Conservation (phyloP, 2,113 vertebrate genomes). For the Plectropomus leopardus region DNA sequence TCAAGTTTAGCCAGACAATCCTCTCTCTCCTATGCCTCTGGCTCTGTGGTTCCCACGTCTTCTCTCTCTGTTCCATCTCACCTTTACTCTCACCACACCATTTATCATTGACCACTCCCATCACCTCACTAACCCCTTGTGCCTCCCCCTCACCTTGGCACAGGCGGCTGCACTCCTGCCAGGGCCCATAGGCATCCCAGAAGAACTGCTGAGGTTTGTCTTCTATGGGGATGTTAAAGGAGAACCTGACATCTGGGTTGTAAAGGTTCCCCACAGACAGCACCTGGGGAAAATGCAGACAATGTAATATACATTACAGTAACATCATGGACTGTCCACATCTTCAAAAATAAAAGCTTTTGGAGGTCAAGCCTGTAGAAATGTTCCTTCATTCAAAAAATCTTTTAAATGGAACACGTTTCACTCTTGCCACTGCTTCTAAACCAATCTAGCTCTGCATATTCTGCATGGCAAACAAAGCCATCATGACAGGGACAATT, state of each 20-base stretch:
- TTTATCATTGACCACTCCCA: slow-evolving; percentile 57
- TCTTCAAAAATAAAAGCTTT: neutral
- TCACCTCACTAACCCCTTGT: slow-evolving; percentile 46
- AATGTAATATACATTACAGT: slow-evolving; percentile 13
- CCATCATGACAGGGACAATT: slow-evolving; percentile 5
- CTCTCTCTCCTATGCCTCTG: slow-evolving; percentile 3
- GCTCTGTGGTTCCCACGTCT: slow-evolving; percentile 35
- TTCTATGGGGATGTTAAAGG: slow-evolving; percentile 97
- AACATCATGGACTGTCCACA: slow-evolving; percentile 1
- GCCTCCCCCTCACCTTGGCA: slow-evolving; percentile 93
- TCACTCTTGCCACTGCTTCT: neutral
- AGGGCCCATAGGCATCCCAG: slow-evolving; percentile 95
- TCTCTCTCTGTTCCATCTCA: slow-evolving; percentile 19
- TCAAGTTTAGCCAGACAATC: slow-evolving; percentile 39
- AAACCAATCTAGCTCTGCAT: neutral
- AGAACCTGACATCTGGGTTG: slow-evolving; percentile 96
- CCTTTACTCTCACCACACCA: slow-evolving; percentile 37
- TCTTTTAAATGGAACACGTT: neutral
- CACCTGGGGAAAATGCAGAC: slow-evolving; percentile 84
- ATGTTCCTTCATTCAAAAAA: too few species aligned
- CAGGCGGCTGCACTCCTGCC: slow-evolving; percentile 94
- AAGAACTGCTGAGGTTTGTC: slow-evolving; percentile 95
- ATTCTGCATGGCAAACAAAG: neutral
- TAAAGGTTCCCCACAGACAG: slow-evolving; percentile 96
- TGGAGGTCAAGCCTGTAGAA: neutral